These are phyloP conservation scores for Pteruthius melanotis DNA, from an alignment of 2,113 vertebrate genomes.

Conservation along the genomic window DNA sequence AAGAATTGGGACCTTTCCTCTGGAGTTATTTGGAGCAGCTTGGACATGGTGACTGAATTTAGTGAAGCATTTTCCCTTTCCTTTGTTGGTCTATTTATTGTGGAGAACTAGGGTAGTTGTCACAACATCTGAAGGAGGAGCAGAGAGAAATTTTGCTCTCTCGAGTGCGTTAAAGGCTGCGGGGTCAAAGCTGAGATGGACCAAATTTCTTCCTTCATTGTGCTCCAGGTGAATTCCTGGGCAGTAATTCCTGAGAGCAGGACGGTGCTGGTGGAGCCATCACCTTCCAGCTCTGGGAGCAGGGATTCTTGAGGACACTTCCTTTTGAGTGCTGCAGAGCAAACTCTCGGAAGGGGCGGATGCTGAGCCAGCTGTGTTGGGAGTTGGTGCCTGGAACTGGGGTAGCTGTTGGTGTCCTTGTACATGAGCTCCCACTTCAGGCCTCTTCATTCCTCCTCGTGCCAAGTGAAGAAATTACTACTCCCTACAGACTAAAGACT, in stretches of 20 bases:
- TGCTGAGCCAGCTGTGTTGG: neutral
- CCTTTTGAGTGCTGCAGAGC: neutral
- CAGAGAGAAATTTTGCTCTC: neutral
- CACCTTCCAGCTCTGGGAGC: neutral
- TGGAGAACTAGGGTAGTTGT: neutral
- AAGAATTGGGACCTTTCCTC: neutral
- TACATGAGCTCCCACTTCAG: neutral
- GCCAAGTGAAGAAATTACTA: neutral
- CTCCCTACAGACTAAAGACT: neutral
- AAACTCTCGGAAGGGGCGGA: neutral
- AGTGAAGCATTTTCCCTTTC: neutral
- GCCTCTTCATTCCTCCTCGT: neutral
- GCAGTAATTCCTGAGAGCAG: neutral
- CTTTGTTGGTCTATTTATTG: neutral
- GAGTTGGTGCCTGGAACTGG: neutral
- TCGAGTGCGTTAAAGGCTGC: neutral
- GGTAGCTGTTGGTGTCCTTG: neutral
- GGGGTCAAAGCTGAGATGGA: neutral
- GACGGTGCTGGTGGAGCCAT: neutral
- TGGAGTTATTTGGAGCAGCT: neutral
- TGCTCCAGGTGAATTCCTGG: neutral
- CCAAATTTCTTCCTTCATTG: neutral
- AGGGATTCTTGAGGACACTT: neutral
- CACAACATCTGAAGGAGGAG: neutral
- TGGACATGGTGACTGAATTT: accelerated